Evolutionary conservation across 2,888 invertebrate species (phyloP).

Genomic region (Drosophila rubida): DNA sequence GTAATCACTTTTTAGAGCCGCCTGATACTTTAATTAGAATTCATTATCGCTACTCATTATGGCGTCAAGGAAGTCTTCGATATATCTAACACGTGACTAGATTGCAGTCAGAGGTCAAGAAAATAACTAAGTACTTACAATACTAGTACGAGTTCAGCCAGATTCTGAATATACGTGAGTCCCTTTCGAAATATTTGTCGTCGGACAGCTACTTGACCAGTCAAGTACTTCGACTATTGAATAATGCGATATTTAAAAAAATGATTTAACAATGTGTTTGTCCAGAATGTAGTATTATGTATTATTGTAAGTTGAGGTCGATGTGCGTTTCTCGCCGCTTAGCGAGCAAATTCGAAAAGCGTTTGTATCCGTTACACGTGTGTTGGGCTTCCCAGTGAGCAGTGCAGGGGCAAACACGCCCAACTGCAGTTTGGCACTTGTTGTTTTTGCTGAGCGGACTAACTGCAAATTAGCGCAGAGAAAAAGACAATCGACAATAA

Average conservation of each 20-base stretch:
- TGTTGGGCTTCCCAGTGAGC: neutral
- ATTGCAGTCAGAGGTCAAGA: neutral
- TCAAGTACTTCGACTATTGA: constrained; percentile 19
- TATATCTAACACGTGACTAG: neutral
- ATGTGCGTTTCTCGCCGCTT: constrained; percentile 22
- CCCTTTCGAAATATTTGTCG: constrained; percentile 7
- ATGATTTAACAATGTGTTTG: constrained; percentile 1
- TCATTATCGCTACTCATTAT: neutral
- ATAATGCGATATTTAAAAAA: constrained; percentile 14
- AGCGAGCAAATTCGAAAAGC: constrained; percentile 41
- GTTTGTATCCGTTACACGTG: neutral
- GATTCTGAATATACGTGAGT: constrained; percentile 5
- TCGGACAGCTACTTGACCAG: neutral
- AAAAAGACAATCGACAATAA: constrained; percentile 1
- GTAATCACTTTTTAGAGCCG: neutral
- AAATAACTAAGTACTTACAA: neutral
- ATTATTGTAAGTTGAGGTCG: neutral
- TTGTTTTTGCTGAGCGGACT: neutral
- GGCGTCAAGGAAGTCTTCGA: neutral
- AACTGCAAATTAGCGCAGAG: neutral
- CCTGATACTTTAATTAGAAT: neutral
- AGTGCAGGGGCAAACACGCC: neutral
- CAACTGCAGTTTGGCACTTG: neutral
- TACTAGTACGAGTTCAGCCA: neutral
- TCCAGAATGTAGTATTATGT: neutral